Conservation (phyloP, 2,888 invertebrate genomes). For the Actias luna region DNA sequence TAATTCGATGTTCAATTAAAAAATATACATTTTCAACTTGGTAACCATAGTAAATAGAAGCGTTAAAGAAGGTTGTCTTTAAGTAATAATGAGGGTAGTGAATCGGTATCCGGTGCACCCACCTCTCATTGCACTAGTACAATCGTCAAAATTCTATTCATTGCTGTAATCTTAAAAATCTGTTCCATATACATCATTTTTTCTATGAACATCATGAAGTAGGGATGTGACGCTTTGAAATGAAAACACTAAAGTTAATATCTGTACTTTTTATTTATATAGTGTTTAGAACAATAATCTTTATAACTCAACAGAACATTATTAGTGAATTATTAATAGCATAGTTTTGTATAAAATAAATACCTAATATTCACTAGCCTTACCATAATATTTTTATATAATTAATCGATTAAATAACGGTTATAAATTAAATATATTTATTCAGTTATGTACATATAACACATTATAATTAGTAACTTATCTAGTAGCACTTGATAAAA, state of each 20-base stretch:
- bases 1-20: too few relatives aligned
- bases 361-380: constrained; percentile 74
- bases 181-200: too few relatives aligned
- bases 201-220: too few relatives aligned
- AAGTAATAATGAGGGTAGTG: too few relatives aligned
- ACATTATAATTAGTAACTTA: neutral
- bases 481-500: neutral
- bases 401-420: constrained; percentile 1
- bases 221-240: neutral
- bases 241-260: neutral
- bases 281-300: constrained; percentile 5
- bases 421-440: neutral
- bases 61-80: too few relatives aligned
- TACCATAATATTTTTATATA: constrained; percentile 42
- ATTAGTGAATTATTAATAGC: constrained; percentile 12
- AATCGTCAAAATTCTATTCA: too few relatives aligned
- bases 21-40: too few relatives aligned
- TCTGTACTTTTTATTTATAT: neutral
- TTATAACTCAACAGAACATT: constrained; percentile 13
- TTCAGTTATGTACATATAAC: constrained; percentile 1
- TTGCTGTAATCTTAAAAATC: too few relatives aligned
- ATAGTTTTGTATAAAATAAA: constrained; percentile 35
- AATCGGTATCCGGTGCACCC: too few relatives aligned
- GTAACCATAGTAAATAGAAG: too few relatives aligned
- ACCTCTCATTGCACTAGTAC: too few relatives aligned